phyloP scores from a whole-genome alignment of 1,140 invertebrate species.

The Neodiprion lecontei region DNA sequence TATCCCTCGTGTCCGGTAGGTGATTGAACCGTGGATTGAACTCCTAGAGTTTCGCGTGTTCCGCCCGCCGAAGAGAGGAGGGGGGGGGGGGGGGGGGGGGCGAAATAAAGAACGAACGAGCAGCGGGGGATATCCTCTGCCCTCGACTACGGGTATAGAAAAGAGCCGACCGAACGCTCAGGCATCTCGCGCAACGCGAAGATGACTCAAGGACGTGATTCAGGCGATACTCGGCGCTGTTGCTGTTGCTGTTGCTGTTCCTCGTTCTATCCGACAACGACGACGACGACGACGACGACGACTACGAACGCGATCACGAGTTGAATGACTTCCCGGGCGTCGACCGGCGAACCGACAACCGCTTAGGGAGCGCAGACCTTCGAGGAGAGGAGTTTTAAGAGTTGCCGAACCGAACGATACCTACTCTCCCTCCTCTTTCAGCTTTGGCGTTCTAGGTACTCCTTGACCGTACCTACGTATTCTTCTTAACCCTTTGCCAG shows the following conservation, averaged over 20 bases:
- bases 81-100: too few species aligned
- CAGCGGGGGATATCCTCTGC: too few species aligned
- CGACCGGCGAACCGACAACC: slow-evolving; percentile 31
- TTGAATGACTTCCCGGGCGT: slow-evolving; percentile 45
- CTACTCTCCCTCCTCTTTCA: too few species aligned
- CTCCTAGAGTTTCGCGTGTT: background rate
- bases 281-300: slow-evolving; percentile 1
- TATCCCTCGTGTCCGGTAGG: background rate
- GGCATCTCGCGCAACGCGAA: slow-evolving; percentile 25
- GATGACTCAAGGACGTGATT: slow-evolving; percentile 50
- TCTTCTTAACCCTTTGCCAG: too few species aligned
- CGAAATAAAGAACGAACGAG: too few species aligned
- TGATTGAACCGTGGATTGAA: background rate
- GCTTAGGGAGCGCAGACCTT: slow-evolving; percentile 3
- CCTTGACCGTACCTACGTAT: too few species aligned
- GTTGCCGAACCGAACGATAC: too few species aligned
- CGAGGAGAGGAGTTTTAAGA: background rate
- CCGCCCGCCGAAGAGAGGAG: background rate
- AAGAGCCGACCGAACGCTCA: too few species aligned
- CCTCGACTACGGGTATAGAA: too few species aligned
- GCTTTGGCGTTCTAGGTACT: too few species aligned
- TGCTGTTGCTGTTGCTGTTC: slow-evolving; percentile 34
- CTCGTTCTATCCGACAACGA: background rate
- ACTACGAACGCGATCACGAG: slow-evolving; percentile 24
- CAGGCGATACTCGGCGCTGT: slow-evolving; percentile 13